Percentiles rank a stretch among this genome's conserved stretches.
These are phyloP conservation scores for Phyllopteryx taeniolatus DNA, from an alignment of 2,113 vertebrate species.

Conservation along the genomic window DNA sequence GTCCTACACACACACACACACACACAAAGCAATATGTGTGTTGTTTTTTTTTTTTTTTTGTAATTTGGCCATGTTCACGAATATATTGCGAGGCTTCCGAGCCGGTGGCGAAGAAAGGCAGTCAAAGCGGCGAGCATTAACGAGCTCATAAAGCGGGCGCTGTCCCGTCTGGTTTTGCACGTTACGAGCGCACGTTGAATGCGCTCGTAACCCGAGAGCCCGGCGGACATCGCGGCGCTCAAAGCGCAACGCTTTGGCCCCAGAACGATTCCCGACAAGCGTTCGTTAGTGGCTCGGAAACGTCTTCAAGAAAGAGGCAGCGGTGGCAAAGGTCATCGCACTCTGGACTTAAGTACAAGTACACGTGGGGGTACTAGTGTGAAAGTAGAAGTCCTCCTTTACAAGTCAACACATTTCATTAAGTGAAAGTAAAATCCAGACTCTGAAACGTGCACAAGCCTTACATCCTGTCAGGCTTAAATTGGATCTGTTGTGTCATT, in stretches of 20 bases:
- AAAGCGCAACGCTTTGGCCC: not conserved
- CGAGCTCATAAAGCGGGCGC: not conserved
- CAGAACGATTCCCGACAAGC: not conserved
- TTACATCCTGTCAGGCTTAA: too few species aligned
- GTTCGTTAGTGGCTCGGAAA: not conserved
- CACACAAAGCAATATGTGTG: not conserved
- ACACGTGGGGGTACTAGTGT: too few species aligned
- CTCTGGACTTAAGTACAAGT: too few species aligned
- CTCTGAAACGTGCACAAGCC: too few species aligned
- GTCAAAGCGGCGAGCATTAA: not conserved
- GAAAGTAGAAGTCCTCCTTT: too few species aligned
- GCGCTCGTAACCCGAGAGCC: not conserved
- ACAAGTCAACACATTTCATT: too few species aligned
- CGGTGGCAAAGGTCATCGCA: too few species aligned
- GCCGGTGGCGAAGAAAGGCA: not conserved
- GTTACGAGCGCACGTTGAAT: not conserved
- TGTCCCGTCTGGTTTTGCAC: not conserved
- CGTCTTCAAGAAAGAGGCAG: too few species aligned
- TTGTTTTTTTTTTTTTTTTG: not conserved
- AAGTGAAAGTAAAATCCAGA: too few species aligned
- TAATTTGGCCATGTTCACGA: not conserved
- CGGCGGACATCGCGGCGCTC: not conserved
- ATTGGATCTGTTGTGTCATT: too few species aligned
- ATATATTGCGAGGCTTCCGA: not conserved
- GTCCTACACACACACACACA: not conserved